Evolutionary conservation across 2,797 vertebrate species (phyloP).

Genomic region (Diglossa cyanea): DNA sequence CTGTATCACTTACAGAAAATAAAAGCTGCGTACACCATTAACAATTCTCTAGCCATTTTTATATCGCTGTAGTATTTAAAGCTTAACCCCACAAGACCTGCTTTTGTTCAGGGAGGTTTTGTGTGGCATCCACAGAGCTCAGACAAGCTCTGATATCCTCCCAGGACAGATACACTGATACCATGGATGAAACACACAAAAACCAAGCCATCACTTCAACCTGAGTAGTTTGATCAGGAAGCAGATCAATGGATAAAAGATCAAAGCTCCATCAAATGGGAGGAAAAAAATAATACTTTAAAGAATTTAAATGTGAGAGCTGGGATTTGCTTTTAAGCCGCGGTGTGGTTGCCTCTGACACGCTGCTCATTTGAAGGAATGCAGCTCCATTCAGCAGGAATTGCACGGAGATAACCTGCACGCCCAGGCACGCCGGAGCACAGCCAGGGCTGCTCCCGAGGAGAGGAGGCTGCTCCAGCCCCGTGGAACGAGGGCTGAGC

Average conservation of each 20-base stretch:
- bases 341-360: neutral
- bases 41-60: neutral
- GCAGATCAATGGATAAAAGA: slow-evolving; percentile 17
- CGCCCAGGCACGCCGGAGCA: slow-evolving; percentile 17
- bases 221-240: neutral
- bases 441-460: neutral
- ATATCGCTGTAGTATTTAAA: neutral
- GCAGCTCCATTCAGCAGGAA: slow-evolving; percentile 14
- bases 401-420: slow-evolving; percentile 4
- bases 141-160: neutral
- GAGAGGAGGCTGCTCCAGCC: neutral
- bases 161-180: neutral
- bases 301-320: neutral
- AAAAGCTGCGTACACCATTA: neutral
- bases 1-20: neutral
- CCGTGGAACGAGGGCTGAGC: neutral
- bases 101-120: neutral
- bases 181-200: neutral
- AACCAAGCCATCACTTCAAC: neutral
- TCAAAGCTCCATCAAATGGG: neutral
- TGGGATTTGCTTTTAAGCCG: neutral
- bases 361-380: neutral
- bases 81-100: neutral
- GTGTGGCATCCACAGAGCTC: neutral
- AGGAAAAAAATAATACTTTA: neutral